Percentiles rank a stretch among this genome's conserved stretches.
Evolutionary conservation across 2,113 vertebrate genomes (phyloP).

Genomic region (Albula glossodonta): DNA sequence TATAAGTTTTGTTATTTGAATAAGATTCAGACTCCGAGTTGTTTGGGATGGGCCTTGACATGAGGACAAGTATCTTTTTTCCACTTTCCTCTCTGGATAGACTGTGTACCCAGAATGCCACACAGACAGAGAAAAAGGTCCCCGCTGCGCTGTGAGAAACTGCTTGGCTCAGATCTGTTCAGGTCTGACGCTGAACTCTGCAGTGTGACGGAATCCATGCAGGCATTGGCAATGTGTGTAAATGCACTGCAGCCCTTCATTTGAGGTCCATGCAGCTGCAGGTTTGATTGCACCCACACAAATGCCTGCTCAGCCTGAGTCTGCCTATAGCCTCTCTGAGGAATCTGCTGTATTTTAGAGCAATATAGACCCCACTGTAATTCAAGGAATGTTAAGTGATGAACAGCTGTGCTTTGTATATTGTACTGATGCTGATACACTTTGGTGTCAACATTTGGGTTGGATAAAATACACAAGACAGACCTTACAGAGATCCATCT

Average conservation of each 20-base stretch:
- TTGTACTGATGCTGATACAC: too few relatives aligned
- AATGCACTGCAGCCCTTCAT: background rate
- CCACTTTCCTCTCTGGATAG: background rate
- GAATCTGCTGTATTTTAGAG: too few relatives aligned
- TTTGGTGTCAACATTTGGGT: background rate
- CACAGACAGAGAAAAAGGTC: background rate
- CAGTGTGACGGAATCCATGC: background rate
- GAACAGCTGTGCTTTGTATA: too few relatives aligned
- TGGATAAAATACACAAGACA: too few relatives aligned
- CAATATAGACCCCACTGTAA: too few relatives aligned
- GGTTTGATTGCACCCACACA: background rate
- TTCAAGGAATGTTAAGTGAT: too few relatives aligned
- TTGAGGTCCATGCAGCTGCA: background rate
- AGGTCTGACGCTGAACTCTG: background rate
- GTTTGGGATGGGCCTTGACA: background rate
- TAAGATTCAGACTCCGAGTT: background rate
- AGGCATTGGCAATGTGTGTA: background rate
- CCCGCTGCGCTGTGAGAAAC: background rate
- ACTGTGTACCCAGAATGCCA: background rate
- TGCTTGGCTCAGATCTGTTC: background rate
- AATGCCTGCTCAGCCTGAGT: background rate
- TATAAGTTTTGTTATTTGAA: background rate
- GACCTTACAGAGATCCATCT: too few relatives aligned
- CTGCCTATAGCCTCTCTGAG: background rate
- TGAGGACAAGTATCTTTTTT: background rate